Evolutionary conservation across 2,888 invertebrate genomes (phyloP), one percentile per base, ranked within the genome.

Genomic region (Fabriciana adippe): DNA sequence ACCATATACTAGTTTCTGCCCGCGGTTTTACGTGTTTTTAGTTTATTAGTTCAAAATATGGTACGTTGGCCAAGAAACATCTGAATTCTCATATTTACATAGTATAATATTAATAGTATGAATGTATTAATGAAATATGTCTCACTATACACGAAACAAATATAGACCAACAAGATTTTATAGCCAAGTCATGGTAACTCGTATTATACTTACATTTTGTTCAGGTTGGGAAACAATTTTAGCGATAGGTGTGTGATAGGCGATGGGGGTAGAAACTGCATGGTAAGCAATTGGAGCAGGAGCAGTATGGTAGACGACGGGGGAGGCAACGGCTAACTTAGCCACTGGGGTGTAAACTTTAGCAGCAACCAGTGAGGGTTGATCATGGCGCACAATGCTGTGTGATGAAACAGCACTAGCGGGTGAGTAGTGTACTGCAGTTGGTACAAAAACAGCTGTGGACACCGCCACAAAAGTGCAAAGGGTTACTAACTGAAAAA

Each of bases 391-490:
- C 71, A 86, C 74, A 69, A 91, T 87, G 79, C 85, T 90, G 68
- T 90, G 90, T 13, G 90, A 88, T 2, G 91, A 91, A 50, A 91
- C 78, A 6, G 89, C 88, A 6, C 77, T 75, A 5, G 80, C 81
- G 54, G 69, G 80, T 74, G 71, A 78, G 80, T 66, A 81, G 41
- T 90, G 86, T 6, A 85, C 82, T 6, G 86, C 80, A 41, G 86
- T 84, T 6, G 80, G 76, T 47, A 93, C 75, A 2, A 88, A 70
- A 51, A 90, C 93, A 8, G 92, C 93, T 69, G 89, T 90, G 77
- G 92, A 90, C 35, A 85, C 76, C 1, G 92, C 93, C 76, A 93
- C 77, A 45, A 93, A 69, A 66, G 89, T 86, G 82, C 87, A 81
- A 75, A 93, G 55, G 67, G 82, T 81, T 66, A 90, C 65, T 61